phyloP scores from a whole-genome alignment of 2,888 invertebrate species.

The Theodoxus fluviatilis region DNA sequence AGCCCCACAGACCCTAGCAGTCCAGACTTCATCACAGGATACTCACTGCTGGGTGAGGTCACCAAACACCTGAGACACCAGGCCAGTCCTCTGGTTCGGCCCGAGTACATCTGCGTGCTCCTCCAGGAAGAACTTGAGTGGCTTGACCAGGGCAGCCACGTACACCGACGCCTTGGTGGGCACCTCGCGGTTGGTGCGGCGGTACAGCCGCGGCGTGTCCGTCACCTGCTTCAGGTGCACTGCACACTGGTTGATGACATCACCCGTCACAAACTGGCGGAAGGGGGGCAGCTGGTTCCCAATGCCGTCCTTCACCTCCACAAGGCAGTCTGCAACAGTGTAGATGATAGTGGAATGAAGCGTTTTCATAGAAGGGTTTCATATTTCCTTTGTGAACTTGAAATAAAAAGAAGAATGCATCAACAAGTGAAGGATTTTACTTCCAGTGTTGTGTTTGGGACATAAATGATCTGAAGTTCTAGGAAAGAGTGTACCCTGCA shows the following conservation, averaged over 20 bases:
- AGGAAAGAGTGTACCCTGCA: too few species aligned
- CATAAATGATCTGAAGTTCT: too few species aligned
- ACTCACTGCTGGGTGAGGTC: conserved; percentile 50
- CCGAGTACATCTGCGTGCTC: conserved; percentile 47
- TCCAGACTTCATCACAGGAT: background rate
- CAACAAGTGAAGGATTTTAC: background rate
- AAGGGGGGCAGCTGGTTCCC: conserved; percentile 46
- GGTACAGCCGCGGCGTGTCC: conserved; percentile 90
- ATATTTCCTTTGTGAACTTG: conserved; percentile 23
- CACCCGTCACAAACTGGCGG: conserved; percentile 51
- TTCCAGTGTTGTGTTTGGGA: too few species aligned
- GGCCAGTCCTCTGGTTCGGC: conserved; percentile 38
- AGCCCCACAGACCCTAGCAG: background rate
- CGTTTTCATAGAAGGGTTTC: background rate
- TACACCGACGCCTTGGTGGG: conserved; percentile 61
- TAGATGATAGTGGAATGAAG: too few species aligned
- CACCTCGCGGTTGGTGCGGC: conserved; percentile 86
- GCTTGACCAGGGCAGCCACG: conserved; percentile 49
- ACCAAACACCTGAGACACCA: conserved; percentile 45
- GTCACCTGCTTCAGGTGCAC: conserved; percentile 71
- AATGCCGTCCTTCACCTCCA: conserved; percentile 42
- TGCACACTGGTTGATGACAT: conserved; percentile 57
- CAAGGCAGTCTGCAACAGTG: conserved; percentile 20
- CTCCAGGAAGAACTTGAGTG: conserved; percentile 51
- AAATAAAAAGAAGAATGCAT: background rate